Percentiles rank a stretch among this genome's conserved stretches.
Evolutionary conservation across 1,140 invertebrate species (phyloP).

Genomic region (Zeugodacus cucurbitae): DNA sequence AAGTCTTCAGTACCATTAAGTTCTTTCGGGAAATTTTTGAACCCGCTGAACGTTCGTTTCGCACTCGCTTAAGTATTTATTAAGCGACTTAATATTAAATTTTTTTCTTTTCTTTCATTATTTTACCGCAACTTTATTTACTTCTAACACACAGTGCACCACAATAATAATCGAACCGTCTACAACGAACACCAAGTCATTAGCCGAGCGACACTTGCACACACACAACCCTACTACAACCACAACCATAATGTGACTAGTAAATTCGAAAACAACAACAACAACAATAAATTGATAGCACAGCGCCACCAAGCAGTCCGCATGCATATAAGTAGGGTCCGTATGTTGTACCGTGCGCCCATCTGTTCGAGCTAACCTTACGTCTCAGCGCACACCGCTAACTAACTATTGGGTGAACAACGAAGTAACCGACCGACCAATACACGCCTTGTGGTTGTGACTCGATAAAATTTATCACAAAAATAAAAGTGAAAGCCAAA

Average conservation of each 20-base stretch:
- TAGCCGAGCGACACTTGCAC: not conserved
- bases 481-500: constrained; percentile 21
- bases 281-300: not conserved
- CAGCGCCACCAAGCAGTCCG: not conserved
- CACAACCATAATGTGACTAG: not conserved
- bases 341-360: not conserved
- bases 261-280: not conserved
- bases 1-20: too few relatives aligned
- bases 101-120: too few relatives aligned
- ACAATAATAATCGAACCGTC: not conserved
- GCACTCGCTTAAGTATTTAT: too few relatives aligned
- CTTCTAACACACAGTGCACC: not conserved
- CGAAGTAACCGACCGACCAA: not conserved
- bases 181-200: not conserved
- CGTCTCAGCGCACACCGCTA: not conserved
- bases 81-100: too few relatives aligned
- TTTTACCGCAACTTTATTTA: too few relatives aligned
- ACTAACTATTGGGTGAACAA: not conserved
- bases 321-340: not conserved
- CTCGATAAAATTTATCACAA: constrained; percentile 22
- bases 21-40: too few relatives aligned
- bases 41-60: too few relatives aligned
- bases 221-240: not conserved
- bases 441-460: constrained; percentile 20
- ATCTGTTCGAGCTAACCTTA: not conserved